Evolutionary conservation across 2,888 invertebrate genomes (phyloP).

Genomic region (Tipula confusa): DNA sequence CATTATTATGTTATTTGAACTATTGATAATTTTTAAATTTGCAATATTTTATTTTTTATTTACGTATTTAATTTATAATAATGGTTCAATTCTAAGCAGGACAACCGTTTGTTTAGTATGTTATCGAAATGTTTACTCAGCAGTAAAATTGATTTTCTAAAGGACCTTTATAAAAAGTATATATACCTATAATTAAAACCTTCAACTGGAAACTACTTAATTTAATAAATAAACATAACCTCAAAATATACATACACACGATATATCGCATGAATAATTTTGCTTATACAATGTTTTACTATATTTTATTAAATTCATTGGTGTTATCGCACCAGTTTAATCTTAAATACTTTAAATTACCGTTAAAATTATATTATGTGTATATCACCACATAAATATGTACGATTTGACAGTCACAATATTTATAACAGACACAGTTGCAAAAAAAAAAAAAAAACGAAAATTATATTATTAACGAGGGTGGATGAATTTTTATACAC

Average conservation of each 20-base stretch:
- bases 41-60: neutral
- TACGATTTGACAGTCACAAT: neutral
- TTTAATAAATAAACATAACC: neutral
- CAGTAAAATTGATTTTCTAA: neutral
- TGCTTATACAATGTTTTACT: neutral
- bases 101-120: neutral
- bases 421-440: neutral
- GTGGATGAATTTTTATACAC: too few relatives aligned
- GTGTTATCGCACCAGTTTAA: constrained; percentile 3
- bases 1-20: neutral
- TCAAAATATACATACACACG: neutral
- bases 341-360: neutral
- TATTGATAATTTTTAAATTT: neutral
- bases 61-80: neutral
- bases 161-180: neutral
- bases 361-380: neutral
- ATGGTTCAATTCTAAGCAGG: neutral
- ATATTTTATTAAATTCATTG: neutral
- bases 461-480: neutral
- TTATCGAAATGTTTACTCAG: neutral
- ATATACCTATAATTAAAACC: neutral
- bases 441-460: constrained; percentile 1
- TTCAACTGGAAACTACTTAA: neutral
- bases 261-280: neutral
- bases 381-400: neutral